Conservation (phyloP, 2,888 invertebrate species). For the Tiliacea citrago region DNA sequence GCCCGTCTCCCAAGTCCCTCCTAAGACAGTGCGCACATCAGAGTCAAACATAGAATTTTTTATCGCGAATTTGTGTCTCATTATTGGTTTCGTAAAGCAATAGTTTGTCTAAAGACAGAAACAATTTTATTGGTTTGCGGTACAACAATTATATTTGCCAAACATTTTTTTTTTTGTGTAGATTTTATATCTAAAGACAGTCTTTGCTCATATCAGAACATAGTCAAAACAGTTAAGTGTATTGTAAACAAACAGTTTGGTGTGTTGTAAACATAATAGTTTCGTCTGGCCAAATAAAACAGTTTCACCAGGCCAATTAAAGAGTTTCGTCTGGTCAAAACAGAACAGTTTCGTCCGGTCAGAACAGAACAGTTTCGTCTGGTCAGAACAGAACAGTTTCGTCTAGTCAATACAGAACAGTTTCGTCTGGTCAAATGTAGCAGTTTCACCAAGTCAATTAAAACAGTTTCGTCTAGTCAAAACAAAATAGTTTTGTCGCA, state of each 20-base stretch:
- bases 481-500: not conserved
- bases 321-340: not conserved
- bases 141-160: not conserved
- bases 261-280: too few species aligned
- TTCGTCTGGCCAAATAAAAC: too few species aligned
- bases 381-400: not conserved
- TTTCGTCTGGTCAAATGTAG: too few species aligned
- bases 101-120: not conserved
- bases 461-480: not conserved
- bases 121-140: not conserved
- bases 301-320: not conserved
- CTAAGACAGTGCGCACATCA: slow-evolving; percentile 25
- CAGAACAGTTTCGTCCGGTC: too few species aligned
- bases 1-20: slow-evolving; percentile 60
- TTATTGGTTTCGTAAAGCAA: not conserved
- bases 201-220: not conserved
- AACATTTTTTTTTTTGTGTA: not conserved
- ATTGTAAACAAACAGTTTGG: not conserved
- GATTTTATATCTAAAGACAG: not conserved
- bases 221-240: not conserved
- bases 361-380: not conserved
- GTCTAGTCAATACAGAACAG: too few species aligned
- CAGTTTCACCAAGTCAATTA: not conserved
- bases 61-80: not conserved
- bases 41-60: not conserved